Conservation (phyloP, 1,140 invertebrate genomes). For the Melanaphis sacchari region DNA sequence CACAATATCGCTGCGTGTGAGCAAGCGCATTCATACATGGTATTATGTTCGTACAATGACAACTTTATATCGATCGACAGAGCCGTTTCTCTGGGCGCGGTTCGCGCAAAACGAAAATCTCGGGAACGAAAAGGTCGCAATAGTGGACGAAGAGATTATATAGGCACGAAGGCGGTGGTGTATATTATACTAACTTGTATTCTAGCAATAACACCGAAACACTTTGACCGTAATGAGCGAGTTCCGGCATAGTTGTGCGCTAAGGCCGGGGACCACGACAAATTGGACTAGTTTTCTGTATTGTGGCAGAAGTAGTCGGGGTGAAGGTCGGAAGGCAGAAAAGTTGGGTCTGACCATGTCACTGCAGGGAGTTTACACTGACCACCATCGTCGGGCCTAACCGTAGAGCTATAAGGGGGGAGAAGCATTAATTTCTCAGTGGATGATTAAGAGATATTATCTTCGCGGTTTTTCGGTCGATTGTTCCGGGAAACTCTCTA, state of each 20-base stretch:
- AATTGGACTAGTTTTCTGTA: conserved; percentile 30
- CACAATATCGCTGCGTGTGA: not conserved
- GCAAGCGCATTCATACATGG: not conserved
- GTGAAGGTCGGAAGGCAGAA: not conserved
- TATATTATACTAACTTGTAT: conserved; percentile 11
- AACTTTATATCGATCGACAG: not conserved
- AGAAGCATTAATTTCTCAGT: conserved; percentile 9
- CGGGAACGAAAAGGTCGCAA: not conserved
- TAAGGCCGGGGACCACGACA: conserved; percentile 8
- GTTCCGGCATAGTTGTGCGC: conserved; percentile 27
- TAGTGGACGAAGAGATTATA: not conserved
- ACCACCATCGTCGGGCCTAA: not conserved
- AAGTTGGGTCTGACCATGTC: not conserved
- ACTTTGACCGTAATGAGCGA: conserved; percentile 12
- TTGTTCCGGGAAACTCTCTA: not conserved
- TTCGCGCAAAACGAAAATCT: not conserved
- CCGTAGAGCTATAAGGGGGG: not conserved
- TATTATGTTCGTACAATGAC: not conserved
- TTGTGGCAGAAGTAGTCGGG: not conserved
- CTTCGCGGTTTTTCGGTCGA: not conserved
- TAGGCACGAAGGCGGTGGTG: not conserved
- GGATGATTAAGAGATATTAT: not conserved
- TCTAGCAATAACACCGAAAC: conserved; percentile 27
- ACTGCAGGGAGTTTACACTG: not conserved
- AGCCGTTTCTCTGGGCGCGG: not conserved